These are phyloP conservation scores for Helicoverpa assulta DNA, from an alignment of 2,888 invertebrate species.

Conservation along the genomic window DNA sequence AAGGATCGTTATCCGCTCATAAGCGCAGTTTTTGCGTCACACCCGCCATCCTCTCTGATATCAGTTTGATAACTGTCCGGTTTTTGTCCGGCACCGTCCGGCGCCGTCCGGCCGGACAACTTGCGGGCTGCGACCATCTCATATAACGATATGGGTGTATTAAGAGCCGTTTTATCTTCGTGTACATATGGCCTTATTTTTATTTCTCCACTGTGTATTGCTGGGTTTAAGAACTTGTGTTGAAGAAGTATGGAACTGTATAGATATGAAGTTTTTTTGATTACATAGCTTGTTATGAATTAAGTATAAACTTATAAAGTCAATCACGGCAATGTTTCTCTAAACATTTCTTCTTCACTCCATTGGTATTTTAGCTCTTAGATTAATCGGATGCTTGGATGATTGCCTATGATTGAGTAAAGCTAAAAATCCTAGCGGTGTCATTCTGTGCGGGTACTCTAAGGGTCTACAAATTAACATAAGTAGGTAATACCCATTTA, in stretches of 20 bases:
- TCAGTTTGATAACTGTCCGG: slow-evolving; percentile 68
- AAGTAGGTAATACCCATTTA: no score
- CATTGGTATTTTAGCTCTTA: no score
- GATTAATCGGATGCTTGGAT: no score
- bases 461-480: no score
- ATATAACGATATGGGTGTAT: slow-evolving; percentile 57
- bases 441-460: no score
- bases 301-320: no score
- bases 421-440: no score
- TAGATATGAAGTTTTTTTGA: neutral
- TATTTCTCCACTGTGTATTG: slow-evolving; percentile 28
- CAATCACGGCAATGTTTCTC: no score
- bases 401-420: no score
- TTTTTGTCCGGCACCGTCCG: slow-evolving; percentile 57
- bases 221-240: neutral
- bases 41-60: slow-evolving; percentile 64
- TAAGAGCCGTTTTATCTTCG: slow-evolving; percentile 53
- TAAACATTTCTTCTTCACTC: no score
- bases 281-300: no score
- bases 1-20: slow-evolving; percentile 46
- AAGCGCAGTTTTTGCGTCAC: slow-evolving; percentile 47
- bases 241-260: neutral
- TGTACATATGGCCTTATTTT: slow-evolving; percentile 23
- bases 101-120: slow-evolving; percentile 44
- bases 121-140: slow-evolving; percentile 41